Conservation (phyloP, 2,797 vertebrate genomes). For the Falco cherrug region DNA sequence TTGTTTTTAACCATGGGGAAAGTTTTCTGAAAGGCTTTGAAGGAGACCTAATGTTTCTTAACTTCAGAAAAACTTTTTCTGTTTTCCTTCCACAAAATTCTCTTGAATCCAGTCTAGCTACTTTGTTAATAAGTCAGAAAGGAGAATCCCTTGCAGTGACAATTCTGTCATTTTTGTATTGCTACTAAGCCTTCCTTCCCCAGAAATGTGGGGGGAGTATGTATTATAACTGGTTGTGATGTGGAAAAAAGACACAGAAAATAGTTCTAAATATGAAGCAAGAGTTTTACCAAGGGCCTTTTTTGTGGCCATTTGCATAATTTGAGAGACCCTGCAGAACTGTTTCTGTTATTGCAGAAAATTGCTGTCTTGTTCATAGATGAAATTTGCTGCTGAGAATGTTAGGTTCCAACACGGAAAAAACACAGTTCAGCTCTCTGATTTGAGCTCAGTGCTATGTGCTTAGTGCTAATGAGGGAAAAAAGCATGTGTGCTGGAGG, state of each 20-base stretch:
- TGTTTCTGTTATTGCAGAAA: neutral
- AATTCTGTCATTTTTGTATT: neutral
- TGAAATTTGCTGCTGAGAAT: neutral
- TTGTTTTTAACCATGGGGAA: neutral
- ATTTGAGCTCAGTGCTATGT: neutral
- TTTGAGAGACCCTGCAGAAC: neutral
- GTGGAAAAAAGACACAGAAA: neutral
- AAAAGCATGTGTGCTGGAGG: neutral
- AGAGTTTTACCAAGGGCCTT: neutral
- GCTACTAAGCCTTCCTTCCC: neutral
- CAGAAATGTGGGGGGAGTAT: neutral
- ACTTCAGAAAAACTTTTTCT: neutral
- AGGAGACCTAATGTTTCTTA: neutral
- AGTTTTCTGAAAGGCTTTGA: neutral
- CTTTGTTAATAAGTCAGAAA: neutral
- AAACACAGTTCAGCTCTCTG: neutral
- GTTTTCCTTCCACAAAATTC: neutral
- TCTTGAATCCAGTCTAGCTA: neutral
- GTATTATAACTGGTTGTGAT: neutral
- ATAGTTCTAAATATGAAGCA: neutral
- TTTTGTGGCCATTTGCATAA: neutral
- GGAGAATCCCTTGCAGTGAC: neutral
- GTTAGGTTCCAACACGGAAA: neutral
- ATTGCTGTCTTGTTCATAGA: neutral
- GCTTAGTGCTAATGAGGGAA: neutral